Evolutionary conservation across 1,140 invertebrate species (phyloP).

Genomic region (Planococcus citri): DNA sequence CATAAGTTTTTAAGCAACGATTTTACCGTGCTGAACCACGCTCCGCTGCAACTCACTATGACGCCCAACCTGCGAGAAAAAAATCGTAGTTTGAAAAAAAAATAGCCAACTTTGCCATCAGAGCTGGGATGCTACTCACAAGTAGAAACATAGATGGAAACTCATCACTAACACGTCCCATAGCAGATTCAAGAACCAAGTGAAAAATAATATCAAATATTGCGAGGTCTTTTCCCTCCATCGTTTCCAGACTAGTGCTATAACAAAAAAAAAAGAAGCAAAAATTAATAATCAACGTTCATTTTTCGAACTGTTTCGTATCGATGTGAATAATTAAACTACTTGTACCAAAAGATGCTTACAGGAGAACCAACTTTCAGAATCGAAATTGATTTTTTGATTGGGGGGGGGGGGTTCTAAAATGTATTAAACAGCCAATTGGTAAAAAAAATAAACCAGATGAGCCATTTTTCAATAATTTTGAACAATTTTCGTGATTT

Average conservation of each 20-base stretch:
- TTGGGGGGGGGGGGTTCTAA: too few species aligned
- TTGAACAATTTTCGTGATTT: too few species aligned
- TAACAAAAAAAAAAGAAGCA: neutral
- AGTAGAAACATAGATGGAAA: slow-evolving; percentile 55
- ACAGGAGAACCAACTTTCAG: too few species aligned
- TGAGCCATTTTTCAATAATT: too few species aligned
- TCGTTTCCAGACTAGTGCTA: slow-evolving; percentile 22
- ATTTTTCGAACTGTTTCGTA: too few species aligned
- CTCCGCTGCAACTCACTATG: neutral
- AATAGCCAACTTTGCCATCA: neutral
- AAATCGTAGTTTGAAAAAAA: neutral
- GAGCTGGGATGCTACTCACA: slow-evolving; percentile 42
- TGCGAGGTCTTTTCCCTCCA: slow-evolving; percentile 29
- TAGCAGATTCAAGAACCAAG: slow-evolving; percentile 61
- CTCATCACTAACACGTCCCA: slow-evolving; percentile 65
- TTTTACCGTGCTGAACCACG: slow-evolving; percentile 5
- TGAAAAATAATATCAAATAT: slow-evolving; percentile 28
- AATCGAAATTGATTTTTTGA: too few species aligned
- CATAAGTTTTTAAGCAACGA: neutral
- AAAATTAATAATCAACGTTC: too few species aligned
- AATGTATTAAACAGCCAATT: too few species aligned
- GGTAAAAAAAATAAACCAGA: too few species aligned
- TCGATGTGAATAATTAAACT: too few species aligned
- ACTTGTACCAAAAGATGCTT: too few species aligned
- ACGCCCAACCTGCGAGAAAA: neutral